Percentiles rank a stretch among this genome's conserved stretches.
Evolutionary conservation across 2,888 invertebrate species (phyloP).

Genomic region (Adelphocoris suturalis): DNA sequence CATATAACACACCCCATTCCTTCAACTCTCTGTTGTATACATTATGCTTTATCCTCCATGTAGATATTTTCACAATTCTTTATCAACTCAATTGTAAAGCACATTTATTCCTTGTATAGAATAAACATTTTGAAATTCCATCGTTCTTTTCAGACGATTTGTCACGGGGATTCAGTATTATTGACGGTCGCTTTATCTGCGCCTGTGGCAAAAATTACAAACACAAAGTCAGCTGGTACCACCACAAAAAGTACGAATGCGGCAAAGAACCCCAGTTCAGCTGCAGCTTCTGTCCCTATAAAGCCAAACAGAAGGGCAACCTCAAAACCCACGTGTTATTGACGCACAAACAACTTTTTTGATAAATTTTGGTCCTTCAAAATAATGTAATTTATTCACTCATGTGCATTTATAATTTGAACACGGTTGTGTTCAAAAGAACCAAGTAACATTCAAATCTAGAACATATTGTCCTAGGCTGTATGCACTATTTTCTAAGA

Average conservation of each 20-base stretch:
- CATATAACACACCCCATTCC: too few species aligned
- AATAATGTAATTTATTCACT: too few species aligned
- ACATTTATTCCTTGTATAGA: too few species aligned
- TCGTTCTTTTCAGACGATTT: background rate
- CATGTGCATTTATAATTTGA: too few species aligned
- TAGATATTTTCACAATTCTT: too few species aligned
- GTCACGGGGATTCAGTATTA: background rate
- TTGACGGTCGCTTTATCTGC: conserved; percentile 68
- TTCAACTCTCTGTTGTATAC: too few species aligned
- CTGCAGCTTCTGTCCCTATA: conserved; percentile 77
- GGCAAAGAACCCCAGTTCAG: conserved; percentile 78
- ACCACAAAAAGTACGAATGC: conserved; percentile 79
- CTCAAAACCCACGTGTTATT: conserved; percentile 75
- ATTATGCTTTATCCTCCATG: too few species aligned
- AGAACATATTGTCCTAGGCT: too few species aligned
- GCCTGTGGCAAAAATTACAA: conserved; percentile 71
- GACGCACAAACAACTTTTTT: conserved; percentile 4
- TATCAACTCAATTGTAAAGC: too few species aligned
- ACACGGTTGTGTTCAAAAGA: too few species aligned
- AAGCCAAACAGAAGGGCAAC: conserved; percentile 77
- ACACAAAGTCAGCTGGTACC: conserved; percentile 76
- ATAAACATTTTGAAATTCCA: background rate
- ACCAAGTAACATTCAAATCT: too few species aligned
- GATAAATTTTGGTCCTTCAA: background rate
- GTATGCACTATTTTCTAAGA: too few species aligned